Evolutionary conservation across 2,888 invertebrate species (phyloP), one percentile per base, ranked within the genome.

Genomic region (Drosophila atroscutellata): DNA sequence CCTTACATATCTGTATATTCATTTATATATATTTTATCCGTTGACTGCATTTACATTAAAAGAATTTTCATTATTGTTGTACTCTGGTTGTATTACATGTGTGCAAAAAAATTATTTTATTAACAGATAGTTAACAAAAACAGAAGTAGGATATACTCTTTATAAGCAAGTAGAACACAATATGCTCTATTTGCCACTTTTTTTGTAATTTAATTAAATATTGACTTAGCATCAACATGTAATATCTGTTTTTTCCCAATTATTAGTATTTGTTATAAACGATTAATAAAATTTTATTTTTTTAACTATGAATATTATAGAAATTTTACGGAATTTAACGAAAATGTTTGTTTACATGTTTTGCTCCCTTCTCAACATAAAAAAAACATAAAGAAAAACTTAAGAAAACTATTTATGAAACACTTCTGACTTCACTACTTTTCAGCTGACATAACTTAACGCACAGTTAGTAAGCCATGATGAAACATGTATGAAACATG

Each of bases 31-130:
- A 55, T 72, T 68, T 58, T 72, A 70, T 69, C 45, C 55, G 59
- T 55, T 76, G 82, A 66, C 80, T 74, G 82, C 74, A 72, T 86
- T 83, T 72, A 55, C 72, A 81, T 81, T 81, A 77, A 78, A 84
- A 75, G 68, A 80, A 75, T 74, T 86, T 81, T 67, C 52, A 70
- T 72, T 74, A 74, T 57, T 71, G 70, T 78, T 76, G 78, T 76
- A 77, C 69, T 45, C 73, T 42, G 65, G 68, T 57, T 68, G 85
- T 80, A 61, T 56, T 74, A 87, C 85, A 82, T 68, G 60, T 47
- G 67, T 24, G 63, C 24, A 49, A 74, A 69, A 69, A 72, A 70
- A 77, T 52, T 63, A 71, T 67, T 86, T 80, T 82, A 80, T 85
- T 85, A 85, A 86, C 82, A 87, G 78, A 84, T 72, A 80, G 75